Conservation (phyloP, 2,888 invertebrate genomes). For the Girardia tigrina region DNA sequence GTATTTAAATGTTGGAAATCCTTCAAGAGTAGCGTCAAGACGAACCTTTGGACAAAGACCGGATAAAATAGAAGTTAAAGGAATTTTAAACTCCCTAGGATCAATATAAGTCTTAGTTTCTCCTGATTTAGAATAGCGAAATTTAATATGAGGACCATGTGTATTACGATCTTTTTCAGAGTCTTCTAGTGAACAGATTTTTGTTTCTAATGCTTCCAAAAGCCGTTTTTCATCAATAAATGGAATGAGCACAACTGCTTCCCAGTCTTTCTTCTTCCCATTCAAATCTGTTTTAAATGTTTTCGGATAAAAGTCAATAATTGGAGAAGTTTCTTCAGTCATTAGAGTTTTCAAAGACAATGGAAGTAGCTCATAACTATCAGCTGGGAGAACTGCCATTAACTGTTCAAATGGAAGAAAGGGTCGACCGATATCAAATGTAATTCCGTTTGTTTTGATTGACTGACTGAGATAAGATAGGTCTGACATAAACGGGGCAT, state of each 20-base stretch:
- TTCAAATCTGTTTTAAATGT: constrained; percentile 34
- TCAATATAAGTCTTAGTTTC: background rate
- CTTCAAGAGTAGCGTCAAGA: constrained; percentile 64
- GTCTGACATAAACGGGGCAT: constrained; percentile 59
- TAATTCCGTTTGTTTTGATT: background rate
- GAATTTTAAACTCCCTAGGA: constrained; percentile 38
- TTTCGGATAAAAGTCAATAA: constrained; percentile 33
- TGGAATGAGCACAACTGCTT: constrained; percentile 52
- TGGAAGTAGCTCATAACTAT: constrained; percentile 27
- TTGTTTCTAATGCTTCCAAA: background rate
- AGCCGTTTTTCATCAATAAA: constrained; percentile 19
- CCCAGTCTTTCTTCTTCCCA: constrained; percentile 34
- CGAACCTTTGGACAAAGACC: constrained; percentile 62
- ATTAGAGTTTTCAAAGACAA: constrained; percentile 54
- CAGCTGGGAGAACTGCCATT: constrained; percentile 33
- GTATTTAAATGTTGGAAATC: constrained; percentile 80
- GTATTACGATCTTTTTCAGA: constrained; percentile 57
- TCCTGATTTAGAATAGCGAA: constrained; percentile 54
- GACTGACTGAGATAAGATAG: background rate
- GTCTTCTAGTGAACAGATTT: background rate
- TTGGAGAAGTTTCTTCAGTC: constrained; percentile 59
- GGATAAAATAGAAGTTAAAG: constrained; percentile 45
- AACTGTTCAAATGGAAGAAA: constrained; percentile 35
- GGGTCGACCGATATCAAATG: constrained; percentile 26
- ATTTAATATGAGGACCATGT: constrained; percentile 74